These are phyloP conservation scores for Danaus melanippus DNA, from an alignment of 1,140 invertebrate species.

Conservation along the genomic window DNA sequence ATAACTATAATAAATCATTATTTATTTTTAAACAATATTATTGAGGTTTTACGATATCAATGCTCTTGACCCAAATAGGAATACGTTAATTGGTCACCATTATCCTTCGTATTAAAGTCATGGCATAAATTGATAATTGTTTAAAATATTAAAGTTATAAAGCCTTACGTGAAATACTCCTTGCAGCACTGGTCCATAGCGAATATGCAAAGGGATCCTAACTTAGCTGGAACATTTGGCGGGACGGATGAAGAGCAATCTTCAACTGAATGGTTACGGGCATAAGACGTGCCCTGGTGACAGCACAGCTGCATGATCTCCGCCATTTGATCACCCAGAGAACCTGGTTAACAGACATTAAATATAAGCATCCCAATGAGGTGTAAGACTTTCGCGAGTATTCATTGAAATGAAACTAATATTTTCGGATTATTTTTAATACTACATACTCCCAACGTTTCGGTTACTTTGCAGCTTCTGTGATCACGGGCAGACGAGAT, in stretches of 20 bases:
- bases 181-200: conserved; percentile 55
- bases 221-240: conserved; percentile 29
- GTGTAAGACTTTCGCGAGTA: neutral
- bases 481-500: no score
- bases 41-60: no score
- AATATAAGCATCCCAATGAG: neutral
- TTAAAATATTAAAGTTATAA: neutral
- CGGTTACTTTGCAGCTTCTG: no score
- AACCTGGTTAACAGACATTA: conserved; percentile 24
- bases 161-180: conserved; percentile 50
- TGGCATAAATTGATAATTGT: no score
- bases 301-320: conserved; percentile 48
- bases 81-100: no score
- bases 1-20: no score
- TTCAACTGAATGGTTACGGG: conserved; percentile 29
- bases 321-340: conserved; percentile 38
- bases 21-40: no score
- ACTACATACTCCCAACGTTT: no score
- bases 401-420: neutral
- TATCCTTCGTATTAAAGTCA: no score
- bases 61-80: no score
- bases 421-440: neutral
- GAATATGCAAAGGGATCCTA: conserved; percentile 37
- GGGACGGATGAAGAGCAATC: conserved; percentile 41
- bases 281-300: conserved; percentile 41